These are phyloP conservation scores for Thymelicus sylvestris DNA, from an alignment of 2,888 invertebrate genomes.

Conservation along the genomic window DNA sequence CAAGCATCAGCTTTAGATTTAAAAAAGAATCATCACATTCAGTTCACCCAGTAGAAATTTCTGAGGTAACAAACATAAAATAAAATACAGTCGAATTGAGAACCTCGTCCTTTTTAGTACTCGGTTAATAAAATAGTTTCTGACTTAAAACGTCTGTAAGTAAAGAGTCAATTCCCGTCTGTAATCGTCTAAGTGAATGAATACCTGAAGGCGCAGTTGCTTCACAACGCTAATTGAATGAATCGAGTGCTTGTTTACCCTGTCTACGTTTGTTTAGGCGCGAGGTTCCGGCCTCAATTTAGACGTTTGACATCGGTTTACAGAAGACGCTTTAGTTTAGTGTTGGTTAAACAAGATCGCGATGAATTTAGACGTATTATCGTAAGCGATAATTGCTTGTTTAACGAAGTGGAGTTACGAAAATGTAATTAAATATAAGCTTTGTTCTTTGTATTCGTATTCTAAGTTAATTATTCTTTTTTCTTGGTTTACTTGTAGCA, in stretches of 20 bases:
- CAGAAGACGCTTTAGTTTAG: conserved; percentile 14
- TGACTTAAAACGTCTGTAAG: background rate
- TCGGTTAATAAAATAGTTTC: background rate
- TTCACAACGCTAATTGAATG: conserved; percentile 54
- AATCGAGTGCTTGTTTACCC: conserved; percentile 49
- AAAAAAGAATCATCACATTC: too few relatives aligned
- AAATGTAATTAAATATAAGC: conserved; percentile 1
- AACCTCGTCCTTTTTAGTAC: too few relatives aligned
- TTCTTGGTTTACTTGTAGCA: too few relatives aligned
- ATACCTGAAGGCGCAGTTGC: conserved; percentile 47
- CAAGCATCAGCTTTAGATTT: too few relatives aligned
- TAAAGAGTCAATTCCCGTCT: conserved; percentile 10
- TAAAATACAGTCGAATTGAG: too few relatives aligned
- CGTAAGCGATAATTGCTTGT: background rate
- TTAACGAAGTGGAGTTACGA: background rate
- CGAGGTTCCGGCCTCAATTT: conserved; percentile 30
- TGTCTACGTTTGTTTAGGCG: conserved; percentile 50
- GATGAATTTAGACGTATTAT: conserved; percentile 6
- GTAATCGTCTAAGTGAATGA: conserved; percentile 44
- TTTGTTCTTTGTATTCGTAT: too few relatives aligned
- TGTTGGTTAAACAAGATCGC: background rate
- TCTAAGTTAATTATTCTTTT: too few relatives aligned
- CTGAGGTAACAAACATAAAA: too few relatives aligned
- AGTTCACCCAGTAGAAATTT: too few relatives aligned
- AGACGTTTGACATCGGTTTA: conserved; percentile 26